These are phyloP conservation scores for Leptodactylus fallax DNA, from an alignment of 2,797 vertebrate species.

Conservation along the genomic window DNA sequence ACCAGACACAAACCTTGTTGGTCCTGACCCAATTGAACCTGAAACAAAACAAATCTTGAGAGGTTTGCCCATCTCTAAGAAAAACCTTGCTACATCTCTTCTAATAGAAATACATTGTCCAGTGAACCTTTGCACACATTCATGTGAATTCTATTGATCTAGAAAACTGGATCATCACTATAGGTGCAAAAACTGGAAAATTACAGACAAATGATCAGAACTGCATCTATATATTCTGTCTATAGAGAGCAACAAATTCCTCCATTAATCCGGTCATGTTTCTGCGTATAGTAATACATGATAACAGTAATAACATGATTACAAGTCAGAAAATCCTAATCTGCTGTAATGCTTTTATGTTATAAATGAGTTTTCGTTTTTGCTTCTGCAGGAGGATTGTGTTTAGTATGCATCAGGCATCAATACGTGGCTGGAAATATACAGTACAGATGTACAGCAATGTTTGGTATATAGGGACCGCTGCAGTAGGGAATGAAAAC, in stretches of 20 bases:
- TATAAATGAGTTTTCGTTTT: slow-evolving; percentile 24
- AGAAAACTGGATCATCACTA: too few relatives aligned
- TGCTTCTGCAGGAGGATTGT: background rate
- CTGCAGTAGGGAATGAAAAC: background rate
- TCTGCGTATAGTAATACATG: background rate
- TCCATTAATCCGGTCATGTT: background rate
- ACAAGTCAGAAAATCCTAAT: slow-evolving; percentile 10
- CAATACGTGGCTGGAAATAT: slow-evolving; percentile 10
- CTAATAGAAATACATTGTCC: too few relatives aligned
- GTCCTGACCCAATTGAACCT: too few relatives aligned
- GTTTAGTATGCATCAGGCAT: background rate
- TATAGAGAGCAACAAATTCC: background rate
- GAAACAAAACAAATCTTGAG: too few relatives aligned
- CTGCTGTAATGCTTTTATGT: slow-evolving; percentile 34
- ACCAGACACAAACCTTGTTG: too few relatives aligned
- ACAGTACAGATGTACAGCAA: slow-evolving; percentile 3
- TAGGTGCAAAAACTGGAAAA: too few relatives aligned
- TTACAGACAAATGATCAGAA: too few relatives aligned
- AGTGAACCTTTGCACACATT: too few relatives aligned
- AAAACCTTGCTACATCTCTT: too few relatives aligned
- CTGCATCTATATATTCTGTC: too few relatives aligned
- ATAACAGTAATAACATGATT: slow-evolving; percentile 3
- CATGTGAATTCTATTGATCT: too few relatives aligned
- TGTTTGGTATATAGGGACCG: background rate
- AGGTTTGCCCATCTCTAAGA: too few relatives aligned